Evolutionary conservation across 2,888 invertebrate genomes (phyloP).

Genomic region (Busseola fusca): DNA sequence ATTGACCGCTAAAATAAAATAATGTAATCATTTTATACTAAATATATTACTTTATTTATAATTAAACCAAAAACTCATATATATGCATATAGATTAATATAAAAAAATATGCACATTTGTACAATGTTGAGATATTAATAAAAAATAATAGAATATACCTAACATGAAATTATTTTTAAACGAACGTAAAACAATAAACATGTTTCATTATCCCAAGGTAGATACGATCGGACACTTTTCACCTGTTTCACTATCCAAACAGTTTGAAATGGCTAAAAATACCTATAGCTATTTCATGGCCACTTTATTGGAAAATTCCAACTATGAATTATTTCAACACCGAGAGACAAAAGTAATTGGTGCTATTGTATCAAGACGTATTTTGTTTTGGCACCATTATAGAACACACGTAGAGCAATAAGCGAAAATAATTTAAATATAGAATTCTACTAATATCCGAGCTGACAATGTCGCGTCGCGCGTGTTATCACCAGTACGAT

Average conservation of each 20-base stretch:
- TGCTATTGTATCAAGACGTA: not conserved
- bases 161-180: not conserved
- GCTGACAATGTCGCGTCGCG: conserved; percentile 83
- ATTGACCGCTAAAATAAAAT: conserved; percentile 62
- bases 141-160: no score
- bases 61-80: not conserved
- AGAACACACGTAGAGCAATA: conserved; percentile 67
- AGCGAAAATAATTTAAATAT: conserved; percentile 71
- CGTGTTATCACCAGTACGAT: conserved; percentile 75
- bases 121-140: not conserved
- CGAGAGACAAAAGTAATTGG: conserved; percentile 14
- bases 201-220: not conserved
- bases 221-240: conserved; percentile 24
- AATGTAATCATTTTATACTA: not conserved
- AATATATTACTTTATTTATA: not conserved
- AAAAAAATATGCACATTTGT: no score
- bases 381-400: conserved; percentile 63
- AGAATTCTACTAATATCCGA: conserved; percentile 78
- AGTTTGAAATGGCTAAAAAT: conserved; percentile 36
- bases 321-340: conserved; percentile 32
- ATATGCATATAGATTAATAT: no score
- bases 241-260: conserved; percentile 34
- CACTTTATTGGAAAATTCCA: conserved; percentile 14
- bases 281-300: conserved; percentile 31
- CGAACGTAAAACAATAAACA: not conserved